Evolutionary conservation across 2,797 vertebrate species (phyloP).

Genomic region (Pelochelys cantorii): DNA sequence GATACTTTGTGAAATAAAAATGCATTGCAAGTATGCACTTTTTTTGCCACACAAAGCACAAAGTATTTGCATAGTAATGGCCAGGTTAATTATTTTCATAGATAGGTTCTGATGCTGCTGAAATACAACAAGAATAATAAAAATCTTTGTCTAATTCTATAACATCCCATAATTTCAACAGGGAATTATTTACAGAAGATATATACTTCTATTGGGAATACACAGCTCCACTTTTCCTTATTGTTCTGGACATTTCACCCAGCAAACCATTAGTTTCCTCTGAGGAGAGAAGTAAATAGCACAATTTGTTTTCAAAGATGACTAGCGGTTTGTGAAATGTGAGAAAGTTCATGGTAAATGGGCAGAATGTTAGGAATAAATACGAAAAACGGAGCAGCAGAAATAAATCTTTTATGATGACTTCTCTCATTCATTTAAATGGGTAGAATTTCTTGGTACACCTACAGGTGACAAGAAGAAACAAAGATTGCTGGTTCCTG

Average conservation of each 20-base stretch:
- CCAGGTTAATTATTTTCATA: not conserved
- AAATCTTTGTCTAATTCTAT: slow-evolving; percentile 10
- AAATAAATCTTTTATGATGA: slow-evolving; percentile 70
- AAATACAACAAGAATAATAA: slow-evolving; percentile 5
- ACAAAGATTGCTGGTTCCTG: slow-evolving; percentile 38
- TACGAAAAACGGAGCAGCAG: slow-evolving; percentile 66
- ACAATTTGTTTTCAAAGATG: slow-evolving; percentile 69
- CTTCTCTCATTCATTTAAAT: slow-evolving; percentile 65
- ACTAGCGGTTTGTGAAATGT: slow-evolving; percentile 71
- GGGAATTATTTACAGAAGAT: slow-evolving; percentile 69
- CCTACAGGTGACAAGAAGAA: slow-evolving; percentile 36
- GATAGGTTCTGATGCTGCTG: slow-evolving; percentile 19
- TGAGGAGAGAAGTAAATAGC: slow-evolving; percentile 73
- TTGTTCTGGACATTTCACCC: slow-evolving; percentile 72
- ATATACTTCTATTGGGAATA: slow-evolving; percentile 60
- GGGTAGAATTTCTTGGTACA: not conserved
- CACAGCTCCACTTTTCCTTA: slow-evolving; percentile 51
- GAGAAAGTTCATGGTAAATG: slow-evolving; percentile 74
- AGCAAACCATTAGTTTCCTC: slow-evolving; percentile 66
- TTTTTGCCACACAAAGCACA: fast-evolving
- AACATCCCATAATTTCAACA: slow-evolving; percentile 51
- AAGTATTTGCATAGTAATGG: not conserved
- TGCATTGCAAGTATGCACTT: not conserved
- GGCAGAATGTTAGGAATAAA: slow-evolving; percentile 71
- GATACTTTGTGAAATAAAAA: not conserved